These are phyloP conservation scores for Chionis minor DNA, from an alignment of 2,113 vertebrate genomes.

Conservation along the genomic window DNA sequence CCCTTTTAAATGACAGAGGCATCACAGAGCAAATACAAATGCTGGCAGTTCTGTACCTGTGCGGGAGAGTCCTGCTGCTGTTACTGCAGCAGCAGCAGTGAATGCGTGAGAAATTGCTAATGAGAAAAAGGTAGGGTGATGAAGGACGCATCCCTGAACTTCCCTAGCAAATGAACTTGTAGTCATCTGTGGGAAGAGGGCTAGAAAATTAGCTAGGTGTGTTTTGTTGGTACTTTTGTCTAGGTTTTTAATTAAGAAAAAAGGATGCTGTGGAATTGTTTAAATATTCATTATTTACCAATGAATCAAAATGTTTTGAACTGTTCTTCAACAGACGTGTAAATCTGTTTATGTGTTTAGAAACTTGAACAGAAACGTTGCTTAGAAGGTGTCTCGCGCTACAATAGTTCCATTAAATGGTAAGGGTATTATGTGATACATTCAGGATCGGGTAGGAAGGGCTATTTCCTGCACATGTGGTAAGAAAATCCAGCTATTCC, in stretches of 20 bases:
- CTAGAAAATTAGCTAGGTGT: background rate
- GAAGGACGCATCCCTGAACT: background rate
- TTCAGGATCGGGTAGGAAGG: constrained; percentile 28
- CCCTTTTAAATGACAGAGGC: background rate
- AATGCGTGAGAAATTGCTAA: background rate
- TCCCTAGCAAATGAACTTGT: background rate
- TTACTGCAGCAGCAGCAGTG: background rate
- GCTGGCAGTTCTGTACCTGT: background rate
- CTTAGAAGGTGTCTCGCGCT: background rate
- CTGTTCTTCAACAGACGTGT: background rate
- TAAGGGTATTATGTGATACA: constrained; percentile 12
- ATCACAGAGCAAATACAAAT: background rate
- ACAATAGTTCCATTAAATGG: background rate
- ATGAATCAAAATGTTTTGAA: background rate
- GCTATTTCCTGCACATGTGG: constrained; percentile 54
- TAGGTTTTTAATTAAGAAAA: background rate
- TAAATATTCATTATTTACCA: background rate
- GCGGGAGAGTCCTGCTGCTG: background rate
- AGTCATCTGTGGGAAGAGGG: background rate
- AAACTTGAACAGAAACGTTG: background rate
- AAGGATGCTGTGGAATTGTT: background rate
- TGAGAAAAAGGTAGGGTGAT: background rate
- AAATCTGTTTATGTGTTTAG: background rate
- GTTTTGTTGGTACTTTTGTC: background rate
- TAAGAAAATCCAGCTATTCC: constrained; percentile 54